Percentiles rank a stretch among this genome's conserved stretches.
Conservation (phyloP, 2,797 vertebrate genomes). For the Lagodon rhomboides region DNA sequence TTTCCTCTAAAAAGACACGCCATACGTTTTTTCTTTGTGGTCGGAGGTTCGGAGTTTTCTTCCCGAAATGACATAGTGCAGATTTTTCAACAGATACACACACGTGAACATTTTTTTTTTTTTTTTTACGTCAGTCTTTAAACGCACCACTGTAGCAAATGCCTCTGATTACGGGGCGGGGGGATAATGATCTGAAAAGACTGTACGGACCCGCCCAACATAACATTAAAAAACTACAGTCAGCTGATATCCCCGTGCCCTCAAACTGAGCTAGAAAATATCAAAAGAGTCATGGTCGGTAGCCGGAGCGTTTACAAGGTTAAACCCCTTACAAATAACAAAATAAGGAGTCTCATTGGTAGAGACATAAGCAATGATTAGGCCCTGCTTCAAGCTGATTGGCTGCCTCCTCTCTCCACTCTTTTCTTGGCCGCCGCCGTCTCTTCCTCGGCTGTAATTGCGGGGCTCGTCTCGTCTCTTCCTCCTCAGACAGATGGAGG, state of each 20-base stretch:
- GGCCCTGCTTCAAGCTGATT: conserved; percentile 77
- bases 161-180: conserved; percentile 48
- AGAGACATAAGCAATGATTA: conserved; percentile 55
- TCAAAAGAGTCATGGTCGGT: conserved; percentile 31
- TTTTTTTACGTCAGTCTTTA: conserved; percentile 58
- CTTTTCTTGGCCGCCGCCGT: conserved; percentile 38
- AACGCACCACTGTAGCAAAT: conserved; percentile 72
- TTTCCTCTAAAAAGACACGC: conserved; percentile 57
- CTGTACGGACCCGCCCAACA: conserved; percentile 31
- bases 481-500: conserved; percentile 60
- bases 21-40: conserved; percentile 50
- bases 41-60: conserved; percentile 55
- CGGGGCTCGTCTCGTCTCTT: conserved; percentile 48
- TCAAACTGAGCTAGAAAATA: conserved; percentile 42
- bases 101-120: no score
- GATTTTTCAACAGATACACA: conserved; percentile 47
- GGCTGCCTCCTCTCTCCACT: conserved; percentile 61
- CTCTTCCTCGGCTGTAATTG: conserved; percentile 56
- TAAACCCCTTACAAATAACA: conserved; percentile 54
- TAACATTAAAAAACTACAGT: conserved; percentile 28
- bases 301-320: conserved; percentile 46
- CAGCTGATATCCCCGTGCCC: conserved; percentile 41
- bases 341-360: conserved; percentile 62
- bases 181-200: conserved; percentile 26
- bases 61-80: conserved; percentile 68